Evolutionary conservation across 2,888 invertebrate species (phyloP).

Genomic region (Eubasilissa splendida): DNA sequence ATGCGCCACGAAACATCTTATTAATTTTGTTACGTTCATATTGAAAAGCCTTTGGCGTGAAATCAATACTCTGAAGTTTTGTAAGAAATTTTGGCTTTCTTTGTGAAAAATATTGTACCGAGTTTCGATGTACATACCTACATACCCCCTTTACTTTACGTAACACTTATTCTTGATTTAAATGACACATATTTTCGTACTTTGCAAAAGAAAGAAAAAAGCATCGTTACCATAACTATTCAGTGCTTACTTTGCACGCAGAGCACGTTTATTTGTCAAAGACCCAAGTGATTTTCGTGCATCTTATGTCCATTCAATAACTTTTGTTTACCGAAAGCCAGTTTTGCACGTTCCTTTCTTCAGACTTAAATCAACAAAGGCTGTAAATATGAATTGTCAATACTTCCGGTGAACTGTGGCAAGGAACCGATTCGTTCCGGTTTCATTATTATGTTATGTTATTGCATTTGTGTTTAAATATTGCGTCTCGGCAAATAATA

Average conservation of each 20-base stretch:
- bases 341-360: conserved; percentile 32
- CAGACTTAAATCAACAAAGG: conserved; percentile 11
- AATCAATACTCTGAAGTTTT: conserved; percentile 8
- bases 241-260: conserved; percentile 18
- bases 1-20: conserved; percentile 33
- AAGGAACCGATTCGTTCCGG: conserved; percentile 17
- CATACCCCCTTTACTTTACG: not conserved
- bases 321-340: conserved; percentile 28
- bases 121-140: too few species aligned
- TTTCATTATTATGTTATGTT: not conserved
- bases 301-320: conserved; percentile 14
- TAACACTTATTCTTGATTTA: not conserved
- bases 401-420: conserved; percentile 33
- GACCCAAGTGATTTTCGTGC: conserved; percentile 19
- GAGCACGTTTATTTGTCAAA: conserved; percentile 14
- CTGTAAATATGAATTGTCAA: conserved; percentile 37
- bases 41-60: conserved; percentile 22
- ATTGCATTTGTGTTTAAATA: too few species aligned
- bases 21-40: conserved; percentile 34
- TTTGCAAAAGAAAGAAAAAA: not conserved
- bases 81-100: conserved; percentile 4
- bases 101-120: conserved; percentile 1
- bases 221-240: not conserved
- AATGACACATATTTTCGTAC: not conserved
- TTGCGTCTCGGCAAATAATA: not conserved